A percentile compares a stretch with the other conserved stretches of the same genome.
phyloP scores from a whole-genome alignment of 2,113 vertebrate species.

The Choloepus hoffmanni region DNA sequence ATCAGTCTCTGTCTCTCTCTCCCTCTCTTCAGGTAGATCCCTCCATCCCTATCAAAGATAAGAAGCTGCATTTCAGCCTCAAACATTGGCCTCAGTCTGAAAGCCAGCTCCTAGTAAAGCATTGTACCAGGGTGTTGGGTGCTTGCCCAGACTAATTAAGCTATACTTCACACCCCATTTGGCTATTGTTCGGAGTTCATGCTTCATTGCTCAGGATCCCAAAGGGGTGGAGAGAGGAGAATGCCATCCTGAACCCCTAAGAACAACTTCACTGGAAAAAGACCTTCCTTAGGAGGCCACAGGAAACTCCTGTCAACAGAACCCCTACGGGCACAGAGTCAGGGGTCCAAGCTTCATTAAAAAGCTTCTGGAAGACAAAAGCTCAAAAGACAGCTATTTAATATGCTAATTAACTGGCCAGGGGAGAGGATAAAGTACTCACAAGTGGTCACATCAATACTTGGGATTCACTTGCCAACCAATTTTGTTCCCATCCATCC shows the following conservation, averaged over 20 bases:
- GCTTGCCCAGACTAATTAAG: constrained; percentile 68
- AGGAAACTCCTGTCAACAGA: constrained; percentile 24
- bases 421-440: constrained; percentile 67
- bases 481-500: constrained; percentile 1
- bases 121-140: constrained; percentile 28
- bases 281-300: neutral
- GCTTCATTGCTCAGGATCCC: constrained; percentile 59
- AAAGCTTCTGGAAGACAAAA: constrained; percentile 74
- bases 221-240: neutral
- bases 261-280: neutral
- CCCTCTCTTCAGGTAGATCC: neutral
- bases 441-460: constrained; percentile 54
- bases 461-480: constrained; percentile 60
- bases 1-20: neutral
- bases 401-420: constrained; percentile 77
- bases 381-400: constrained; percentile 51
- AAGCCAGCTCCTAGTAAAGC: constrained; percentile 27
- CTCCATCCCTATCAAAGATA: neutral
- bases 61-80: neutral
- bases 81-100: constrained; percentile 25
- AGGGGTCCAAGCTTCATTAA: constrained; percentile 72
- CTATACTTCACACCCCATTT: constrained; percentile 62
- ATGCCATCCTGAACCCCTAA: constrained; percentile 3
- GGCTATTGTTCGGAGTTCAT: constrained; percentile 54
- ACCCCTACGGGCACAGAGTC: neutral